Evolutionary conservation across 2,113 vertebrate genomes (phyloP).

Genomic region (Microcebus ravelobensis): DNA sequence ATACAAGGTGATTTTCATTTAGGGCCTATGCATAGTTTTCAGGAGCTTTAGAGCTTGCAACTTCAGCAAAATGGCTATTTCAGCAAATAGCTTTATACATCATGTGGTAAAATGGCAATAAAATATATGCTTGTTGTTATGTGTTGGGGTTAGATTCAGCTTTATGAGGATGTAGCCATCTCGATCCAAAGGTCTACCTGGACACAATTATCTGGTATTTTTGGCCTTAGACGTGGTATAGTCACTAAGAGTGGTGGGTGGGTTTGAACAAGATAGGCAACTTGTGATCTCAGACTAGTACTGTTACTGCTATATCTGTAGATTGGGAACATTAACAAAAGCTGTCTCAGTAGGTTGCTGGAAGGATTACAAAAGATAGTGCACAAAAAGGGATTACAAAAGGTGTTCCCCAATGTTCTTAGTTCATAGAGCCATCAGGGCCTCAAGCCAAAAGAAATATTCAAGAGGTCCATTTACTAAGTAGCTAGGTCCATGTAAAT

Average conservation of each 20-base stretch:
- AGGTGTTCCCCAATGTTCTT: background rate
- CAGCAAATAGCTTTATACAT: background rate
- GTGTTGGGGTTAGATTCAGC: background rate
- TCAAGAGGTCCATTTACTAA: background rate
- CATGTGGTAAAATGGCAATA: background rate
- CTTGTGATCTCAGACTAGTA: background rate
- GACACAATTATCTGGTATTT: background rate
- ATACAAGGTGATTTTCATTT: slow-evolving; percentile 12
- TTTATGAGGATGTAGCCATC: background rate
- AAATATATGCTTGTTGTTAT: background rate
- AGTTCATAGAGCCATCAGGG: background rate
- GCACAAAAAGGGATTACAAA: background rate
- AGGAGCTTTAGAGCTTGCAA: background rate
- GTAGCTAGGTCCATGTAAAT: background rate
- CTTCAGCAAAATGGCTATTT: slow-evolving; percentile 35
- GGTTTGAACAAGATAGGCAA: background rate
- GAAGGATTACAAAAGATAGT: background rate
- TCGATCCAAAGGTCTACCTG: background rate
- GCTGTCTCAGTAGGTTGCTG: background rate
- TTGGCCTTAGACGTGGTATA: background rate
- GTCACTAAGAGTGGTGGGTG: background rate
- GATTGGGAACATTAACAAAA: background rate
- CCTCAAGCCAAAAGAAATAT: background rate
- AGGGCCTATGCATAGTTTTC: background rate
- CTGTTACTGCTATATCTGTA: background rate